Conservation (phyloP, 1,140 invertebrate genomes). For the Papilio dardanus region DNA sequence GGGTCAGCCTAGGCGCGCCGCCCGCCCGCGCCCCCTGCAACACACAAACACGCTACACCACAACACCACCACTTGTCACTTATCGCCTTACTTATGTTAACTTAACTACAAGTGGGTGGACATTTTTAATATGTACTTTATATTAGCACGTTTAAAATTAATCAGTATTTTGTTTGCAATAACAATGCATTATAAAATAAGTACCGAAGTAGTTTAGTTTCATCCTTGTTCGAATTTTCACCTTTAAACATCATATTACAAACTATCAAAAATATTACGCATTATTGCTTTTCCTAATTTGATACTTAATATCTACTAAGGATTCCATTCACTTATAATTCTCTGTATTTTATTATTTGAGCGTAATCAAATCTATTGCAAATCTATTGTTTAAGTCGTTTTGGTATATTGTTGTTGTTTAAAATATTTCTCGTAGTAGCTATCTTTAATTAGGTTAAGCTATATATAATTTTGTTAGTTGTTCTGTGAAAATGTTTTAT, state of each 20-base stretch:
- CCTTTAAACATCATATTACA: background rate
- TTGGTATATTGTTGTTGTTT: too few species aligned
- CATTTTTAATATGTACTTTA: background rate
- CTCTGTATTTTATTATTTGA: too few species aligned
- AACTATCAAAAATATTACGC: background rate
- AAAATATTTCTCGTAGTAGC: too few species aligned
- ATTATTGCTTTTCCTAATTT: too few species aligned
- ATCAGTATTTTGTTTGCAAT: background rate
- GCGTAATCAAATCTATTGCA: too few species aligned
- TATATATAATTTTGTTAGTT: too few species aligned
- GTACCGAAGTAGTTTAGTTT: too few species aligned
- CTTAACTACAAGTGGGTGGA: conserved; percentile 10
- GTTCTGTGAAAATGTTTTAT: too few species aligned
- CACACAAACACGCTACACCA: conserved; percentile 81
- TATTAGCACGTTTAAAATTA: background rate
- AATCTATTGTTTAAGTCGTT: too few species aligned
- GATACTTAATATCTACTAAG: too few species aligned
- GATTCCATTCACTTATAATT: too few species aligned
- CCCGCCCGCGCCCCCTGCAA: conserved; percentile 78
- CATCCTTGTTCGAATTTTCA: background rate
- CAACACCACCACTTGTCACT: conserved; percentile 59
- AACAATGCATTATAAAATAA: background rate
- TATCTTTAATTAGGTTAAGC: too few species aligned
- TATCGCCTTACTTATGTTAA: conserved; percentile 30
- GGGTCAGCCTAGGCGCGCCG: conserved; percentile 75